Evolutionary conservation across 1,140 invertebrate genomes (phyloP).

Genomic region (Ceratina calcarata): DNA sequence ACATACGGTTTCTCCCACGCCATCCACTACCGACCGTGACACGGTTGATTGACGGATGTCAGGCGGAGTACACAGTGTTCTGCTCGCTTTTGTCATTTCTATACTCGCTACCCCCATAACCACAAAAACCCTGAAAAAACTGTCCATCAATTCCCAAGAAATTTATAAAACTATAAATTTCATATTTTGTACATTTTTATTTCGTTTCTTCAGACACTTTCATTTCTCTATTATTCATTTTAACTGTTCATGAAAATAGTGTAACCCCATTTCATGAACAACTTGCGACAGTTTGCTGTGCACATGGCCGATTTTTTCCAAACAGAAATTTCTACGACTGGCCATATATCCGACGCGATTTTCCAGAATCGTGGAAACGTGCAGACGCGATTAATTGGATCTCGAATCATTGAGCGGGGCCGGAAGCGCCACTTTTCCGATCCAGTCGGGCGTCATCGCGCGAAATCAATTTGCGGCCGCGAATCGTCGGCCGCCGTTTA

Average conservation of each 20-base stretch:
- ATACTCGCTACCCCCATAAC: slow-evolving; percentile 47
- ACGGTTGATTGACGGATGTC: slow-evolving; percentile 61
- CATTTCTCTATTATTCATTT: neutral
- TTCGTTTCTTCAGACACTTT: too few species aligned
- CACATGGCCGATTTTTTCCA: slow-evolving; percentile 4
- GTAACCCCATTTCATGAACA: neutral
- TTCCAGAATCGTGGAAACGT: neutral
- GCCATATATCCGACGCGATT: neutral
- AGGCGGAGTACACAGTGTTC: slow-evolving; percentile 46
- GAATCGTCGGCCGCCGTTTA: slow-evolving; percentile 18
- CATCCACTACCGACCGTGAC: slow-evolving; percentile 26
- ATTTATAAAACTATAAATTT: too few species aligned
- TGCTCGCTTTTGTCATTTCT: slow-evolving; percentile 52
- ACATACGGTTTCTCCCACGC: slow-evolving; percentile 38
- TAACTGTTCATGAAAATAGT: neutral
- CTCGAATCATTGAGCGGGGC: slow-evolving; percentile 27
- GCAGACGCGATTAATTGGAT: slow-evolving; percentile 27
- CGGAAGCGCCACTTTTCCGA: slow-evolving; percentile 16
- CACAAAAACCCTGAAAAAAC: slow-evolving; percentile 47
- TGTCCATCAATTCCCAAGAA: too few species aligned
- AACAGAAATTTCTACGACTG: neutral
- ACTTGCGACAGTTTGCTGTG: neutral
- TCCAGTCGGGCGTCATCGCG: slow-evolving; percentile 19
- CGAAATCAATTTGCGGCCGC: slow-evolving; percentile 31
- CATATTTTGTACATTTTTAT: too few species aligned